Conservation (phyloP, 2,888 invertebrate species). For the Clitarchus hookeri region DNA sequence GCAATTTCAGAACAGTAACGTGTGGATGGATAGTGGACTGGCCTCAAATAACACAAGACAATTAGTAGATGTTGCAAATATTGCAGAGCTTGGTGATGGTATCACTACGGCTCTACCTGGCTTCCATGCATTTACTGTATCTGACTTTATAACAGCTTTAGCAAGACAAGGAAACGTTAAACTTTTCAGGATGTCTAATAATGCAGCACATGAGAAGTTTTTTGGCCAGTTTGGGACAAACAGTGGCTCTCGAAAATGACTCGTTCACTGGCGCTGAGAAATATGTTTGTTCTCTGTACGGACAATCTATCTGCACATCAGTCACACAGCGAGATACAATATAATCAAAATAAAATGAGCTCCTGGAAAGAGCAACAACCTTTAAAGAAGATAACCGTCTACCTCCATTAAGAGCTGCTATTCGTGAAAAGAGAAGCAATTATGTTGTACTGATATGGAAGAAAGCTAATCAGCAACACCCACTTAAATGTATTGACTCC, state of each 20-base stretch:
- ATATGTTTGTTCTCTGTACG: too few species aligned
- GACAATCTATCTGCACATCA: neutral
- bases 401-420: neutral
- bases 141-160: neutral
- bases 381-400: neutral
- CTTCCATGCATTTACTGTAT: neutral
- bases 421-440: constrained; percentile 22
- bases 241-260: neutral
- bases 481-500: neutral
- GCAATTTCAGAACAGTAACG: too few species aligned
- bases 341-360: neutral
- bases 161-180: neutral
- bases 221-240: neutral
- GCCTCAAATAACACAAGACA: too few species aligned
- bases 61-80: neutral
- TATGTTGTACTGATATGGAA: neutral
- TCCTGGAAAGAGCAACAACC: neutral
- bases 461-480: neutral
- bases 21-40: too few species aligned
- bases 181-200: neutral
- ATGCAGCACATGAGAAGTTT: constrained; percentile 11
- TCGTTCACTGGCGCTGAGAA: too few species aligned
- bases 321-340: neutral
- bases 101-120: neutral
- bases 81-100: constrained; percentile 17